Base-by-base conservation (phyloP, 2,113 vertebrate species). In the Oceanites oceanicus region DNA sequence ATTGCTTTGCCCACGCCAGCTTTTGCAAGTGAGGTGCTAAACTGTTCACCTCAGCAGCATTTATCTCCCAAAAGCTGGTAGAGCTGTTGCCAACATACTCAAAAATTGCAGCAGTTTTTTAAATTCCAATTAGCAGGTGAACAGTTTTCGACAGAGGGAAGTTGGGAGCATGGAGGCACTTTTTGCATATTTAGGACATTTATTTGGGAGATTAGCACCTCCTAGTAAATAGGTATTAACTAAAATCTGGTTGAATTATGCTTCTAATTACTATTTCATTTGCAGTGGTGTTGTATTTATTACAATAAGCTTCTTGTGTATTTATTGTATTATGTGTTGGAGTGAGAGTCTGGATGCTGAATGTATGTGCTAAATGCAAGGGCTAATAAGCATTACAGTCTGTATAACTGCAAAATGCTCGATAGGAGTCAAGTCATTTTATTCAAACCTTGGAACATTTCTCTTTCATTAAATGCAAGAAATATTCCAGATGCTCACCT, bases 211-310 rank as follows among this genome's bases (percentile, higher is more conserved):
- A 96, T 94, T 94, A 97, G 89, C 55, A 88, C 94, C 92, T 95
- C 83, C 73, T 62, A 66, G 88, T 70, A 96, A 96, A 96, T 85
- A 96, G 86, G 90, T 76, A 97, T 97, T 91, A 96, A 94, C 90
- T 94, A 94, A 96, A 97, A 94, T 84, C 86, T 91, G 45, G 47
- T 92, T 96, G 94, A 97, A 92, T 96, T 92, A 97, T 96, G 92
- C 44, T 91, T 86, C 90, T 87, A 94, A 97, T 97, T 96, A 92
- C 80, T 47, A 85, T 94, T 95, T 94, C 86, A 76, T 91, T 96
- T 94, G 78, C 91, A 70, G 62, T 34, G 65, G 45, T 86, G 75
- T 3, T 78, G 55, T 92, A 91, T 96, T 94, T 94, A 94, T 95
- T 95, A 47, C 92, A 90, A 38, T 59, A 88, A 87, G 58, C 88